Base-by-base conservation (phyloP, 2,888 invertebrate genomes). In the Oscheius sp. region DNA sequence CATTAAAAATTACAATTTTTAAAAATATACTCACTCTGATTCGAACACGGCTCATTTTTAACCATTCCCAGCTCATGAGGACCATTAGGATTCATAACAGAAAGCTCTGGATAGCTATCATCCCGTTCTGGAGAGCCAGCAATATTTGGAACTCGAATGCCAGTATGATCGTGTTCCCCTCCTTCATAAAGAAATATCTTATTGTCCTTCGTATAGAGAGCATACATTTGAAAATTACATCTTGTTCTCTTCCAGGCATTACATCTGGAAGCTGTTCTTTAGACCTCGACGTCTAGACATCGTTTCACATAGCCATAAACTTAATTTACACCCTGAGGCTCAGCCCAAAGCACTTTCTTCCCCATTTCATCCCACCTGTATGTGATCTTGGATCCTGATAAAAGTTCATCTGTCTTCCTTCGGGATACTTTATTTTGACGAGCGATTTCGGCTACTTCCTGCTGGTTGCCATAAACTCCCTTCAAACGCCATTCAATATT, bases 141-240 rank as follows among this genome's bases (percentile, higher is more conserved):
- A 35, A 35, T 35, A 9, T 49, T 49, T 13, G 61, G 61, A 6
- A 61, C 23, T 1, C 61, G 18, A 12, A 58, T n/a, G 12, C 58
- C 58, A 58, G 16, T 29, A 21, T 61, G 61, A 21, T 61, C 18
- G 21, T 61, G 61, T n/a, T 61, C 45, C 6, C 61, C 61, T 2
- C 61, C 45, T n/a, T 43, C n/a, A 43, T 61, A 61, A 18, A 61
- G 41, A 21, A 21, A 45, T 13, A 61, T 61, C 45, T 45, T 41
- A 18, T 23, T 23, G n/a, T 43, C 61, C n/a, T 35, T 16, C 13
- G 18, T n/a, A 18, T 16, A 41, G 18, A 61, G 43, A 6, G 61
- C n/a, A 43, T 61, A 61, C 61, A 61, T 61, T 43, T 61, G 61
- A 21, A 41, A 61, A 21, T 35, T 35, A 61, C 61, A 61, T 35